A percentile compares a stretch with the other conserved stretches of the same genome.
Conservation (phyloP, 2,113 vertebrate species). For the Strix aluco region DNA sequence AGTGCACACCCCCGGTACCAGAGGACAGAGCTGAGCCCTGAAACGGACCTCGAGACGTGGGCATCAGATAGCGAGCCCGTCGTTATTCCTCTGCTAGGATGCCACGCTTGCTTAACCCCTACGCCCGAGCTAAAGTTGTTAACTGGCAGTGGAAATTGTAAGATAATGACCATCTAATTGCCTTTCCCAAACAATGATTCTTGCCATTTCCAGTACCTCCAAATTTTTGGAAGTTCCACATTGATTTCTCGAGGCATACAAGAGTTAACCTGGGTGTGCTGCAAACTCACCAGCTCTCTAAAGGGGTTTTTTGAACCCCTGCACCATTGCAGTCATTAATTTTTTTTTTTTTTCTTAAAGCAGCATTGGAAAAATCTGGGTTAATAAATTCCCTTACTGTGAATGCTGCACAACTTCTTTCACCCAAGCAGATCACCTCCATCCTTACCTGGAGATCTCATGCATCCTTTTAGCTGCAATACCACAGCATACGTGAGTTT, state of each 20-base stretch:
- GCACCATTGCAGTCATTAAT: too few species aligned
- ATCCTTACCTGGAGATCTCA: not conserved
- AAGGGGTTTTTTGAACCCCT: not conserved
- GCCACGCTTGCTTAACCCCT: not conserved
- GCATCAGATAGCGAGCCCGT: not conserved
- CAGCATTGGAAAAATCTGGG: not conserved
- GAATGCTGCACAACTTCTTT: not conserved
- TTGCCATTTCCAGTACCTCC: not conserved
- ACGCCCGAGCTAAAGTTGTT: not conserved
- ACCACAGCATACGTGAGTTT: accelerated
- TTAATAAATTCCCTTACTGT: not conserved
- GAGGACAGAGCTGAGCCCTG: not conserved
- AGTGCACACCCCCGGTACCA: not conserved
- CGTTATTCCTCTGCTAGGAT: not conserved
- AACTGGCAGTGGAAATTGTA: not conserved
- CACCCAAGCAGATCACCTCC: not conserved
- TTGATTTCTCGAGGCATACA: not conserved
- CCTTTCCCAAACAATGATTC: not conserved
- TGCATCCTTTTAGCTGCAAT: not conserved
- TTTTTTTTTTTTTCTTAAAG: not conserved
- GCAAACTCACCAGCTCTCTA: not conserved
- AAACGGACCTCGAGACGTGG: accelerated
- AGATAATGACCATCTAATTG: too few species aligned
- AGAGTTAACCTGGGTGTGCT: not conserved
- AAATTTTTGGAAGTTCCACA: not conserved